These are phyloP conservation scores for Diachasmimorpha longicaudata DNA, from an alignment of 1,140 invertebrate species.

Conservation along the genomic window DNA sequence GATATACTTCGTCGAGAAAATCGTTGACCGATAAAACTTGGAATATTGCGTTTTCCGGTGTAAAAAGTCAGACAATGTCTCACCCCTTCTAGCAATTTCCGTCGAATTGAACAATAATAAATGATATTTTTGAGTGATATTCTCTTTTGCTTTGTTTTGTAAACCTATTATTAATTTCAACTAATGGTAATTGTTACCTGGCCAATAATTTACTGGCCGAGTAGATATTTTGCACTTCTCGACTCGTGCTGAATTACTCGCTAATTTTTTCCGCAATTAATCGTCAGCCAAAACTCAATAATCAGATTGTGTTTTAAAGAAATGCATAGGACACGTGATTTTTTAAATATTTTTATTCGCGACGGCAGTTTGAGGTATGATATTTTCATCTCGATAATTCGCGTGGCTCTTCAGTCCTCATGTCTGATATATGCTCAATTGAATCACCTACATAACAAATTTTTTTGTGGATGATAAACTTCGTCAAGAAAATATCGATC, in stretches of 20 bases:
- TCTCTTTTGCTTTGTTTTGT: too few relatives aligned
- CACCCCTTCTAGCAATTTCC: too few relatives aligned
- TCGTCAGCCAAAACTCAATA: background rate
- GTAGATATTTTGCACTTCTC: slow-evolving; percentile 26
- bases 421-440: background rate
- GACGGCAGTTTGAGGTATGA: background rate
- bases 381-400: background rate
- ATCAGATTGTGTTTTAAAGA: background rate
- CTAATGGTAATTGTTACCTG: too few relatives aligned
- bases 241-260: background rate
- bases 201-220: background rate
- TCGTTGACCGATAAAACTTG: background rate
- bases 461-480: background rate
- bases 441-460: background rate
- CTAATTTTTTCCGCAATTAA: slow-evolving; percentile 8
- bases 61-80: too few relatives aligned
- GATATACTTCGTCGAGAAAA: background rate
- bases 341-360: background rate
- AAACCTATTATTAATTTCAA: too few relatives aligned
- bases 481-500: background rate
- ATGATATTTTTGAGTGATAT: background rate
- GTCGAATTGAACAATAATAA: background rate
- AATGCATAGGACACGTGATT: background rate
- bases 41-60: background rate
- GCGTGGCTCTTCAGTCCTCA: background rate